phyloP scores from a whole-genome alignment of 1,140 invertebrate species.

The Procambarus clarkii region DNA sequence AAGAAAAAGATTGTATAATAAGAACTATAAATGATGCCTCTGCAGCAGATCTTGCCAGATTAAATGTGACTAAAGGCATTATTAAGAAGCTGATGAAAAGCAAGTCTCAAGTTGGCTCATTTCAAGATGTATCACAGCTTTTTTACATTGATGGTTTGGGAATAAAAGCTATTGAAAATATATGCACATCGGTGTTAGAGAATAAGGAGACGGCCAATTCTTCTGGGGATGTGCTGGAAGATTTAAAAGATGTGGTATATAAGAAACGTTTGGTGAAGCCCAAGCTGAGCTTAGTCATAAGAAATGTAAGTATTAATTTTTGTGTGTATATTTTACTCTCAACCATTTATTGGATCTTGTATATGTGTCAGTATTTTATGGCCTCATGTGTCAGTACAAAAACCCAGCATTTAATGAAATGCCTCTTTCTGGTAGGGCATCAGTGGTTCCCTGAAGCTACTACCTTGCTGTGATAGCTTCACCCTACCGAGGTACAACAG shows the following conservation, averaged over 20 bases:
- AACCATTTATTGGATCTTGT: too few species aligned
- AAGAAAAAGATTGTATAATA: background rate
- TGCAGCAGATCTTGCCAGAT: background rate
- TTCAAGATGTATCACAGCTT: background rate
- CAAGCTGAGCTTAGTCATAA: background rate
- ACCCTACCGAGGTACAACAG: too few species aligned
- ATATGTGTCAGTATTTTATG: too few species aligned
- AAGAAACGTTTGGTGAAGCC: slow-evolving; percentile 24
- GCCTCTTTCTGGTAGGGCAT: too few species aligned
- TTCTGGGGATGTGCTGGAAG: background rate
- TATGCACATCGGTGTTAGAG: background rate
- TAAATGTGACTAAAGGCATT: background rate
- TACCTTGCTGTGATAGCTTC: too few species aligned
- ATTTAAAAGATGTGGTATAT: background rate
- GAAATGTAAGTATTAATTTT: background rate
- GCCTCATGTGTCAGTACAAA: too few species aligned
- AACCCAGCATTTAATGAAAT: too few species aligned
- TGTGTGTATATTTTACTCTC: background rate
- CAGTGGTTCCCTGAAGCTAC: too few species aligned
- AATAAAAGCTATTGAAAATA: slow-evolving; percentile 8
- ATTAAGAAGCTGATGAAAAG: slow-evolving; percentile 3
- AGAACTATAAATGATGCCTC: background rate
- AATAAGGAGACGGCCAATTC: background rate
- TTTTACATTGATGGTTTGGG: background rate
- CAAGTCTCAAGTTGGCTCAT: background rate